Conservation (phyloP, 2,797 vertebrate species). For the Rallus crepitans region DNA sequence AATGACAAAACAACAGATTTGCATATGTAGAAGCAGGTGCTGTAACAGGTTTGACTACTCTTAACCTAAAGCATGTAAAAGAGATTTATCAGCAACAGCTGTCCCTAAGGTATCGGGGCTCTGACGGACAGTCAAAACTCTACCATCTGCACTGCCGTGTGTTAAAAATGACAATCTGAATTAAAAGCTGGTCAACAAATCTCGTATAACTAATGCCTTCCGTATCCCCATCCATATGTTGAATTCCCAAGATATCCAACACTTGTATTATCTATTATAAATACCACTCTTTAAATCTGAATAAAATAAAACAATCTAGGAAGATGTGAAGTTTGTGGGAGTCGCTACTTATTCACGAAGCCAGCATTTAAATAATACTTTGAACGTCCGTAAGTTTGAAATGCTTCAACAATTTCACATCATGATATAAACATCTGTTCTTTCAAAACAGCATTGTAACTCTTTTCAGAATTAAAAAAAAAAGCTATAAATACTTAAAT, state of each 20-base stretch:
- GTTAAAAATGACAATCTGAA: slow-evolving; percentile 92
- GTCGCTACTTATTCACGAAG: not conserved
- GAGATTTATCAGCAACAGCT: slow-evolving; percentile 92
- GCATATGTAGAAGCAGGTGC: slow-evolving; percentile 94
- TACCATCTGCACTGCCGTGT: slow-evolving; percentile 89
- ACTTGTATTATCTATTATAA: slow-evolving; percentile 48
- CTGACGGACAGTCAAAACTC: slow-evolving; percentile 87
- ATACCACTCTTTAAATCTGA: slow-evolving; percentile 17
- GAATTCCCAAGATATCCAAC: slow-evolving; percentile 53
- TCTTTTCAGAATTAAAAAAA: not conserved
- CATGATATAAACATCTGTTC: not conserved
- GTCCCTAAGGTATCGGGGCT: slow-evolving; percentile 86
- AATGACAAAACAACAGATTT: slow-evolving; percentile 96
- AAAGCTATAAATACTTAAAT: not conserved
- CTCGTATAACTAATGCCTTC: slow-evolving; percentile 87
- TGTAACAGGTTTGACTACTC: slow-evolving; percentile 94
- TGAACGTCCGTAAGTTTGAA: not conserved
- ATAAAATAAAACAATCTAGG: not conserved
- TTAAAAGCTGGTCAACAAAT: slow-evolving; percentile 88
- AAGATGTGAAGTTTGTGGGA: not conserved
- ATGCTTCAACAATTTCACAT: not conserved
- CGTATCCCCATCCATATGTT: slow-evolving; percentile 82
- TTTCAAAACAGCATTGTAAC: not conserved
- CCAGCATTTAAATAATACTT: not conserved
- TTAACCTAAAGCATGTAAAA: slow-evolving; percentile 87